Conservation (phyloP, 2,888 invertebrate genomes). For the Platycheirus albimanus region DNA sequence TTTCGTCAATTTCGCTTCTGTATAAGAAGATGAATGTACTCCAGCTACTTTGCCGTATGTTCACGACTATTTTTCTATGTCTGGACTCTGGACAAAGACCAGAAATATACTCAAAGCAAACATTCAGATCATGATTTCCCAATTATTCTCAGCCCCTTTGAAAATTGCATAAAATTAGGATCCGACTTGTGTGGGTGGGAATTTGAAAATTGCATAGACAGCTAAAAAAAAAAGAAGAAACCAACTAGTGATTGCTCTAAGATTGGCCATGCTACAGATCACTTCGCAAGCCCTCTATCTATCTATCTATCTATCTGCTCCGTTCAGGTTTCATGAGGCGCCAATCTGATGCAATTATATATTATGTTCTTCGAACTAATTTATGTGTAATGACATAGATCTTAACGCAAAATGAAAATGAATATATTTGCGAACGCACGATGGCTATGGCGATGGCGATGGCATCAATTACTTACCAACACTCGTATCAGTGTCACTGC, state of each 20-base stretch:
- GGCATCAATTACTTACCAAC: conserved; percentile 55
- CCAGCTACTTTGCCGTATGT: conserved; percentile 41
- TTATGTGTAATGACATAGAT: conserved; percentile 73
- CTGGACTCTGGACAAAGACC: conserved; percentile 26
- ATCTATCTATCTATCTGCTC: not conserved
- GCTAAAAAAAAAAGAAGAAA: not conserved
- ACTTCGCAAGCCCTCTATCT: conserved; percentile 4
- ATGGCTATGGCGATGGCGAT: conserved; percentile 46
- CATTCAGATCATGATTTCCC: conserved; percentile 69
- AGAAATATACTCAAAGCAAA: conserved; percentile 35
- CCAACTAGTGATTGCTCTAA: conserved; percentile 25
- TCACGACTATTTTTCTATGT: conserved; percentile 39
- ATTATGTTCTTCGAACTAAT: conserved; percentile 51
- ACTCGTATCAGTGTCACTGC: conserved; percentile 57
- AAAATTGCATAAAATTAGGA: conserved; percentile 64
- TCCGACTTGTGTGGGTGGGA: conserved; percentile 59
- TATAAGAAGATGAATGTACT: conserved; percentile 47
- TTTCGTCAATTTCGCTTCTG: conserved; percentile 9
- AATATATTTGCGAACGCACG: conserved; percentile 60
- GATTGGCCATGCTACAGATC: conserved; percentile 32
- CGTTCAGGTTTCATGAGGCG: conserved; percentile 61
- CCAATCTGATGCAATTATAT: conserved; percentile 63
- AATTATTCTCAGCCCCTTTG: conserved; percentile 48
- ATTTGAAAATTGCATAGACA: conserved; percentile 53
- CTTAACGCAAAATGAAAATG: conserved; percentile 67